Evolutionary conservation across 2,888 invertebrate genomes (phyloP).

Genomic region (Drosophila limbata): DNA sequence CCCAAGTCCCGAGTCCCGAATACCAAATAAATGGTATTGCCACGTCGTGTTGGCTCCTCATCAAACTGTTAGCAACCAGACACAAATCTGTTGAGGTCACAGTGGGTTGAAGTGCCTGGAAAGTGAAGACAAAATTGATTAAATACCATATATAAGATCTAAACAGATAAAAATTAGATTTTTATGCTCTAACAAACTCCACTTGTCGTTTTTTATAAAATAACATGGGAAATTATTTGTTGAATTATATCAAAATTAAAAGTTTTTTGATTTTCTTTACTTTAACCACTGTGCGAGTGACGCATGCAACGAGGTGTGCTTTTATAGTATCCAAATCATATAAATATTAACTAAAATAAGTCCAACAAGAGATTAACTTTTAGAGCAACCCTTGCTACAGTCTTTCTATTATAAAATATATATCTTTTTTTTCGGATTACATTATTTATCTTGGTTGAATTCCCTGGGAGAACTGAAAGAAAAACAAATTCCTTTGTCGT

Average conservation of each 20-base stretch:
- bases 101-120: conserved; percentile 11
- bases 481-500: conserved; percentile 30
- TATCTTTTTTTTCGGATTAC: conserved; percentile 10
- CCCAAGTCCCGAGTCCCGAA: conserved; percentile 2
- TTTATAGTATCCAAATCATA: background rate
- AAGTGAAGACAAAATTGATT: background rate
- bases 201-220: no score
- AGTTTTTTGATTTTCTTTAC: background rate
- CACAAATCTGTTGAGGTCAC: conserved; percentile 14
- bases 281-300: conserved; percentile 29
- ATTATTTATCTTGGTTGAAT: conserved; percentile 46
- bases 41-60: conserved; percentile 21
- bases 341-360: background rate
- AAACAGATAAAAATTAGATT: no score
- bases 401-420: background rate
- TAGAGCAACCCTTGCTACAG: conserved; percentile 2
- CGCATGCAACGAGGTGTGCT: background rate
- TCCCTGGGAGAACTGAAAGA: conserved; percentile 23
- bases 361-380: background rate
- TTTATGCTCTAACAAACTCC: no score
- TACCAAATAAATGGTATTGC: conserved; percentile 9
- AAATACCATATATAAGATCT: background rate
- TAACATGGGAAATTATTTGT: no score
- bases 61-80: conserved; percentile 13
- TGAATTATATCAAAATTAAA: background rate